Percentiles rank a stretch among this genome's conserved stretches.
phyloP scores from a whole-genome alignment of 1,140 invertebrate species.

The Drosophila pruinosa region DNA sequence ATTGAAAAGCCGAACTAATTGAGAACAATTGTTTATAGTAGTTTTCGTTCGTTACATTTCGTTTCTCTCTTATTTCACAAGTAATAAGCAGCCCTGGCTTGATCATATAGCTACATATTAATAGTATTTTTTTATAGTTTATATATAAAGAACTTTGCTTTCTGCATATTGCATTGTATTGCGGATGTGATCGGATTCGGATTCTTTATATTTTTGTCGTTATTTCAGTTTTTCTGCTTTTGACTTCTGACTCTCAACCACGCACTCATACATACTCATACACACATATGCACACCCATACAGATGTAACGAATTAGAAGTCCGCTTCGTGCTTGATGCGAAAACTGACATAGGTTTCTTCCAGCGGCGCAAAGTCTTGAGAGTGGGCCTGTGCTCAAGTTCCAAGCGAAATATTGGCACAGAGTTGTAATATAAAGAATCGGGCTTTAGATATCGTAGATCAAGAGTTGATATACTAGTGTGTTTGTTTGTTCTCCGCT shows the following conservation, averaged over 20 bases:
- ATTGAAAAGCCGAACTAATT: slow-evolving; percentile 51
- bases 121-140: slow-evolving; percentile 21
- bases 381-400: slow-evolving; percentile 64
- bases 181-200: not conserved
- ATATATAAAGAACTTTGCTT: slow-evolving; percentile 14
- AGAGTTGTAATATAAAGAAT: slow-evolving; percentile 57
- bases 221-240: not conserved
- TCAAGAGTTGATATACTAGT: slow-evolving; percentile 13
- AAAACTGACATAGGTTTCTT: slow-evolving; percentile 81
- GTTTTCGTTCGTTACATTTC: slow-evolving; percentile 4
- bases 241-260: slow-evolving; percentile 9
- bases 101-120: slow-evolving; percentile 36
- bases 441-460: slow-evolving; percentile 45
- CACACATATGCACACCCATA: not conserved
- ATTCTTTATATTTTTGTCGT: not conserved
- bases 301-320: slow-evolving; percentile 48
- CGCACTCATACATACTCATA: not conserved
- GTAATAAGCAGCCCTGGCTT: slow-evolving; percentile 41
- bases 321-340: slow-evolving; percentile 81
- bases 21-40: slow-evolving; percentile 53
- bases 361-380: slow-evolving; percentile 79
- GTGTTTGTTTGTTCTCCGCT: not conserved
- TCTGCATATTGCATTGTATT: not conserved
- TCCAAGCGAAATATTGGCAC: slow-evolving; percentile 66
- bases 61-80: slow-evolving; percentile 17